Percentiles rank a stretch among this genome's conserved stretches.
Conservation (phyloP, 1,140 invertebrate genomes). For the Dinoponera quadriceps region DNA sequence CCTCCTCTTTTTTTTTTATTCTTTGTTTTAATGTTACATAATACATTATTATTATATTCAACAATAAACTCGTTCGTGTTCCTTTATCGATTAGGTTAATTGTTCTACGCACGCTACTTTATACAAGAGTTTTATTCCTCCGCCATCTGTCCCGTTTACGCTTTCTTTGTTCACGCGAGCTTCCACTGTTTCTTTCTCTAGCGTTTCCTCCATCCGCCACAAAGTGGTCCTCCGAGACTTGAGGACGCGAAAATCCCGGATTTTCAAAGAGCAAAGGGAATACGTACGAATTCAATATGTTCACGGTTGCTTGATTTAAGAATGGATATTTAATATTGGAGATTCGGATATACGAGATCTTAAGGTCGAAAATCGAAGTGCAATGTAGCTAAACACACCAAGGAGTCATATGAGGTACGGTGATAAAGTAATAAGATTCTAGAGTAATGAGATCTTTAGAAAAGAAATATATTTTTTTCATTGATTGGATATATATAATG, state of each 20-base stretch:
- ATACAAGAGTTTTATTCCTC: conserved; percentile 67
- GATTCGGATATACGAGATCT: neutral
- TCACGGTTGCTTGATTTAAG: neutral
- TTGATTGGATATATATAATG: too few relatives aligned
- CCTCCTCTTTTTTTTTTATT: conserved; percentile 46
- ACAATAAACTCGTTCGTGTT: conserved; percentile 82
- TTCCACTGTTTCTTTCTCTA: conserved; percentile 39
- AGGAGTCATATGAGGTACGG: too few relatives aligned
- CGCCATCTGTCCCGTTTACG: conserved; percentile 52
- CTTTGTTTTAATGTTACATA: conserved; percentile 77
- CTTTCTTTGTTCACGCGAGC: conserved; percentile 47
- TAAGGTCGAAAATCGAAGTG: conserved; percentile 9
- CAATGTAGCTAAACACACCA: neutral
- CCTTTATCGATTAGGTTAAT: conserved; percentile 71
- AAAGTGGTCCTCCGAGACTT: conserved; percentile 34
- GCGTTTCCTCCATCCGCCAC: conserved; percentile 32
- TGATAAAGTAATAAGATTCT: too few relatives aligned
- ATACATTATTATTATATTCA: conserved; percentile 79
- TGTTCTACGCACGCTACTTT: conserved; percentile 73
- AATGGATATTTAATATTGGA: neutral
- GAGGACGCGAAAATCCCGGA: conserved; percentile 9
- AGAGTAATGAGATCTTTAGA: too few relatives aligned
- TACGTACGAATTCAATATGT: conserved; percentile 10
- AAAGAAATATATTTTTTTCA: too few relatives aligned
- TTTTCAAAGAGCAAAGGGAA: conserved; percentile 13